Conservation (phyloP, 2,797 vertebrate species). For the Enteromius viviparus region DNA sequence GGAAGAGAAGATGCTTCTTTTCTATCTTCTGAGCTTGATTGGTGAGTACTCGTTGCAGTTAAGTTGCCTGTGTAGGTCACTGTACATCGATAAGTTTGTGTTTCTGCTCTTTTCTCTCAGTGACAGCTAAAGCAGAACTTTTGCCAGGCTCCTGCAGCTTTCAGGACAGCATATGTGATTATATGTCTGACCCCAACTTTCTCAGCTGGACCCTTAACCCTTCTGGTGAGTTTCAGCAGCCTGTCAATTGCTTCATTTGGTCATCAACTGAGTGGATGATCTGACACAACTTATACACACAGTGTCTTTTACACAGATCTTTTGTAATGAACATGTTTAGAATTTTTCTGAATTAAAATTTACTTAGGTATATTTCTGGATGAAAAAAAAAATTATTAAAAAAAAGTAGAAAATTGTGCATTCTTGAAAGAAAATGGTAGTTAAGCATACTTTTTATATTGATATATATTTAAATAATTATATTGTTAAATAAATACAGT, state of each 20-base stretch:
- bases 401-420: no score
- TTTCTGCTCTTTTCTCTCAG: conserved; percentile 55
- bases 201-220: conserved; percentile 84
- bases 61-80: not conserved
- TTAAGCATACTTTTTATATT: not conserved
- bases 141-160: conserved; percentile 89
- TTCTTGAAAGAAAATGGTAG: not conserved
- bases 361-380: not conserved
- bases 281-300: not conserved
- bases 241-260: not conserved
- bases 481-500: no score
- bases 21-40: conserved; percentile 32
- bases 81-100: not conserved
- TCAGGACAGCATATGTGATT: conserved; percentile 85
- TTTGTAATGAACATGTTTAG: not conserved
- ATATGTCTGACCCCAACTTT: conserved; percentile 78
- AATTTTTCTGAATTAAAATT: not conserved
- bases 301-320: not conserved
- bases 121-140: conserved; percentile 70
- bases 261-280: not conserved
- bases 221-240: conserved; percentile 77
- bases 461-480: no score
- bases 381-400: not conserved
- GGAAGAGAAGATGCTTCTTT: conserved; percentile 30
- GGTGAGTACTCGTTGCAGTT: conserved; percentile 36